Conservation (phyloP, 2,113 vertebrate genomes). For the Proteles cristata region DNA sequence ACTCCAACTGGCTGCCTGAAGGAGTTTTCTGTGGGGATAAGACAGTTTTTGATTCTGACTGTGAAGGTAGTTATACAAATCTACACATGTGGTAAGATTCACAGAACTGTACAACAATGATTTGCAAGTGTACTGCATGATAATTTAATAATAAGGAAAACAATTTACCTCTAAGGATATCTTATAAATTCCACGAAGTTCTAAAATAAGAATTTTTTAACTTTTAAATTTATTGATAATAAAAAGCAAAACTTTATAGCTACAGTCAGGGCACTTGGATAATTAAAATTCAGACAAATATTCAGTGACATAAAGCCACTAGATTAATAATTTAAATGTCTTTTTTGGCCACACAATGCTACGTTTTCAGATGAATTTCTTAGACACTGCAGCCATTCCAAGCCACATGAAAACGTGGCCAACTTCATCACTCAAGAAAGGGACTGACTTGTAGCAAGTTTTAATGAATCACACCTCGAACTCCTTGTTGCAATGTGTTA, state of each 20-base stretch:
- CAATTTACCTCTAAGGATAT: background rate
- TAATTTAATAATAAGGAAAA: background rate
- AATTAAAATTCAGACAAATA: slow-evolving; percentile 22
- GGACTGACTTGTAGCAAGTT: background rate
- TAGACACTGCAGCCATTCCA: background rate
- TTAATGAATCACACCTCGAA: background rate
- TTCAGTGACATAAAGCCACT: background rate
- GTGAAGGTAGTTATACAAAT: background rate
- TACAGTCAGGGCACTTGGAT: background rate
- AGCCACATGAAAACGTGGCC: background rate
- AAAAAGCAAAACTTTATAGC: background rate
- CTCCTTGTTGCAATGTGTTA: background rate
- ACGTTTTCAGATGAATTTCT: background rate
- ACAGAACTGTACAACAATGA: background rate
- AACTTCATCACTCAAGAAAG: background rate
- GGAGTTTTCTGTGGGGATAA: background rate
- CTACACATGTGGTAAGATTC: background rate
- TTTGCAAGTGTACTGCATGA: background rate
- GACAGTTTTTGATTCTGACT: background rate
- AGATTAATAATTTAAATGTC: background rate
- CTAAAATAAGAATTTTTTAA: background rate
- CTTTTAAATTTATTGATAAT: slow-evolving; percentile 1
- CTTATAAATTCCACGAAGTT: background rate
- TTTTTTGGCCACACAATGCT: background rate
- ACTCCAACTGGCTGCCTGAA: background rate